phyloP scores from a whole-genome alignment of 2,113 vertebrate genomes.

The Silurus asotus region DNA sequence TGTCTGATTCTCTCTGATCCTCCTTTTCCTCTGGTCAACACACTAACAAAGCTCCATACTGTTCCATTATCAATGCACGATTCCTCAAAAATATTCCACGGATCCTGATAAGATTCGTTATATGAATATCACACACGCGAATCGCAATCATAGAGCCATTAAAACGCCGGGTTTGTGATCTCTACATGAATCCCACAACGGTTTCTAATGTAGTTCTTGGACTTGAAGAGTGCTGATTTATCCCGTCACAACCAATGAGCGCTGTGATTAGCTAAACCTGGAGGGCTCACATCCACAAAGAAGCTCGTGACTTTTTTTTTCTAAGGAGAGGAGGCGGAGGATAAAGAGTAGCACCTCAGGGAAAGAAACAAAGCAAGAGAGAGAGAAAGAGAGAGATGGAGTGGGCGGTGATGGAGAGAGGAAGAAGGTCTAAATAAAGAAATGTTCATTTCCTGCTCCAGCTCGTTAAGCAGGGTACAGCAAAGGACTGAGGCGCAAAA shows the following conservation, averaged over 20 bases:
- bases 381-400: neutral
- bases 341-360: constrained; percentile 26
- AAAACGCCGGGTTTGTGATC: constrained; percentile 3
- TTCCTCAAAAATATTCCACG: neutral
- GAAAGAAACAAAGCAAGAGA: neutral
- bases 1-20: neutral
- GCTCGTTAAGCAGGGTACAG: neutral
- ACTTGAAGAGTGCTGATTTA: constrained; percentile 21
- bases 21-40: constrained; percentile 11
- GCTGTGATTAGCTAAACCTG: constrained; percentile 38
- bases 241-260: constrained; percentile 44
- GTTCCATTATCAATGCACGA: constrained; percentile 1
- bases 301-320: constrained; percentile 39
- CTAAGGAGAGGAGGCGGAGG: constrained; percentile 15
- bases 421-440: constrained; percentile 27
- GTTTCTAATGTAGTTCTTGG: constrained; percentile 42
- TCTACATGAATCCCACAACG: constrained; percentile 12
- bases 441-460: constrained; percentile 7
- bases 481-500: neutral
- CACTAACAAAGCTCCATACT: neutral
- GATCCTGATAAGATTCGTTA: neutral
- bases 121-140: neutral
- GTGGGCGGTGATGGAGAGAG: constrained; percentile 21
- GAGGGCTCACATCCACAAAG: constrained; percentile 1
- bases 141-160: neutral